phyloP scores from a whole-genome alignment of 1,140 invertebrate genomes.

The Lanistes nyassanus region DNA sequence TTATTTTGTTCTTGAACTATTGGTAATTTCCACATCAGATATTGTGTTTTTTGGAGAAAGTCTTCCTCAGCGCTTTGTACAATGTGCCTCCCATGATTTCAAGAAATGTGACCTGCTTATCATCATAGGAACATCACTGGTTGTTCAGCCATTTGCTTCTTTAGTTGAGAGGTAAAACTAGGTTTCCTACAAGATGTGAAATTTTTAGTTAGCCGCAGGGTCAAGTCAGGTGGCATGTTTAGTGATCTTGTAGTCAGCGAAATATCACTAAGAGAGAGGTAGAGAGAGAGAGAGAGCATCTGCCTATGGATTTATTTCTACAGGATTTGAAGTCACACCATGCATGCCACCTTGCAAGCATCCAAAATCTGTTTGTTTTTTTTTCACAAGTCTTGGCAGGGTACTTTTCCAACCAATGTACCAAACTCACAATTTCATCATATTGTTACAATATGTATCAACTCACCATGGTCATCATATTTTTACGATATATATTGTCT shows the following conservation, averaged over 20 bases:
- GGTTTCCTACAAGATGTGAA: not conserved
- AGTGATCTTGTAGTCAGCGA: too few relatives aligned
- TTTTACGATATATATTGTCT: not conserved
- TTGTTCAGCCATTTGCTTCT: constrained; percentile 95
- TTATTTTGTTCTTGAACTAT: not conserved
- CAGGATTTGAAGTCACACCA: not conserved
- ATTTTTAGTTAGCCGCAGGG: not conserved
- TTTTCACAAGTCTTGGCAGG: not conserved
- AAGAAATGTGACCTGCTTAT: constrained; percentile 89
- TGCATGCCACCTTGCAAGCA: not conserved
- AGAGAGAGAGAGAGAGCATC: too few relatives aligned
- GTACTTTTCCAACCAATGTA: not conserved
- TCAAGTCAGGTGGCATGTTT: too few relatives aligned
- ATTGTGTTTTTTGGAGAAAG: constrained; percentile 95
- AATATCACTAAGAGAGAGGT: too few relatives aligned
- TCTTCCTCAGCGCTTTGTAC: constrained; percentile 81
- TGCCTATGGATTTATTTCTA: too few relatives aligned
- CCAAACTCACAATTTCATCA: not conserved
- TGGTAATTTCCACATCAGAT: constrained; percentile 69
- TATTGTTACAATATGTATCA: not conserved
- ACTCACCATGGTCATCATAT: not conserved
- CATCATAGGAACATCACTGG: constrained; percentile 93
- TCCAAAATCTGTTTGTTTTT: not conserved
- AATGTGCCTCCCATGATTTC: constrained; percentile 77
- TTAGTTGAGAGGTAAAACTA: constrained; percentile 78